Conservation (phyloP, 1,140 invertebrate species). For the Trissolcus basalis region DNA sequence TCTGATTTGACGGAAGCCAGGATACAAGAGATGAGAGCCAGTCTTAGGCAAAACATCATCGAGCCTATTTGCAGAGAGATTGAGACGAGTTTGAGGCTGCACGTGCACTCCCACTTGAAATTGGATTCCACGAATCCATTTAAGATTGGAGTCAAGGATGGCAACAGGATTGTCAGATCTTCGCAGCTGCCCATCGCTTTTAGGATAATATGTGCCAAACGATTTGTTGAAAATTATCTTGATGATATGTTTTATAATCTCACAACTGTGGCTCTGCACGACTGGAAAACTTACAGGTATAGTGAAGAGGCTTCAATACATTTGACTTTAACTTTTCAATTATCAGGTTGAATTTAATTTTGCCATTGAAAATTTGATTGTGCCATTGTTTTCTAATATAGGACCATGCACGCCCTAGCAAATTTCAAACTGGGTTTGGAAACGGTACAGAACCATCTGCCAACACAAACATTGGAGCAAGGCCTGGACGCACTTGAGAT, state of each 20-base stretch:
- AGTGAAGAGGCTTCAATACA: too few species aligned
- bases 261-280: slow-evolving; percentile 96
- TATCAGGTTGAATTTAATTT: too few species aligned
- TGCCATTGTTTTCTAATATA: slow-evolving; percentile 79
- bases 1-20: slow-evolving; percentile 56
- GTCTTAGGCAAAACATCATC: slow-evolving; percentile 78
- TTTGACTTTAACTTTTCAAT: too few species aligned
- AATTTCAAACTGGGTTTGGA: slow-evolving; percentile 88
- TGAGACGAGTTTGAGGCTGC: slow-evolving; percentile 92
- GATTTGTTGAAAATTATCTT: slow-evolving; percentile 90
- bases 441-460: slow-evolving; percentile 92
- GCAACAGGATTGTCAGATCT: slow-evolving; percentile 63
- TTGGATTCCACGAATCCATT: slow-evolving; percentile 88
- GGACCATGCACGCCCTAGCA: slow-evolving; percentile 96
- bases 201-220: slow-evolving; percentile 65
- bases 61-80: slow-evolving; percentile 89
- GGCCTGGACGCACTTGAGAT: slow-evolving; percentile 98
- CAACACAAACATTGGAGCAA: slow-evolving; percentile 97
- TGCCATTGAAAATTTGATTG: too few species aligned
- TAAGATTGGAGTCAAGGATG: slow-evolving; percentile 75
- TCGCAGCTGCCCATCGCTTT: slow-evolving; percentile 62
- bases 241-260: slow-evolving; percentile 98
- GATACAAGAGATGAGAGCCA: slow-evolving; percentile 61
- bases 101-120: slow-evolving; percentile 93
- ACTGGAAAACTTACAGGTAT: slow-evolving; percentile 89